Evolutionary conservation across 92 coral and sea anemone species (phyloP), one percentile per base, ranked within the genome.

Genomic region (Phymanthus crucifer): DNA sequence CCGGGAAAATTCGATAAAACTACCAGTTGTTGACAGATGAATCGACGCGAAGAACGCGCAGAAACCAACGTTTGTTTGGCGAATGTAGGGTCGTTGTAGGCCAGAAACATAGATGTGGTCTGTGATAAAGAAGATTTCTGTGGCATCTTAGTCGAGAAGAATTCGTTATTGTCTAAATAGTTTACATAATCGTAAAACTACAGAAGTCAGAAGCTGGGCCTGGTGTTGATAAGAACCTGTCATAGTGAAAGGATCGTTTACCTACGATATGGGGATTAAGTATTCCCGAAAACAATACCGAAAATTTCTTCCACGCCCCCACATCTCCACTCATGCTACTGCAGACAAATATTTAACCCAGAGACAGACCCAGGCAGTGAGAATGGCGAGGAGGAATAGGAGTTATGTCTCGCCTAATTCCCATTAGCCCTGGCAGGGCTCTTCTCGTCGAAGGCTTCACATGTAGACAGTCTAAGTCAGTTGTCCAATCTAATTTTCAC

Each of bases 21-120:
- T 88, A 86, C 78, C 76, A 64, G 64, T 81, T 71, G 82, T 73
- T 88, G 90, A 92, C 93, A 92, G 97, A 90, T 92, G 91, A 77
- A 38, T 77, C 65, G 81, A 77, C 81, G 35, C 73, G 72, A 24
- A 33, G 48, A 77, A 40, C 71, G 73, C 40, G 21, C 34, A 58
- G 45, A 56, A 73, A 58, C 72, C 33, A 46, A 36, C 73, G 27
- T 3, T 66, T 46, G 67, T 71, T 76, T 71, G 36, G 47, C 36
- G 32, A 82, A 64, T 81, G 54, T 72, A 57, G 54, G 79, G 75
- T 58, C 80, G 29, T 74, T 78, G 74, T 73, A 75, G 73, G 56
- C 77, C 79, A 73, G 75, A 72, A 90, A 83, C 66, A 82, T 57
- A 89, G 93, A 89, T 86, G 80, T 80, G 10, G 79, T 43, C 52